Evolutionary conservation across 2,888 invertebrate species (phyloP), one percentile per base, ranked within the genome.

Genomic region (Subacronicta megacephala): DNA sequence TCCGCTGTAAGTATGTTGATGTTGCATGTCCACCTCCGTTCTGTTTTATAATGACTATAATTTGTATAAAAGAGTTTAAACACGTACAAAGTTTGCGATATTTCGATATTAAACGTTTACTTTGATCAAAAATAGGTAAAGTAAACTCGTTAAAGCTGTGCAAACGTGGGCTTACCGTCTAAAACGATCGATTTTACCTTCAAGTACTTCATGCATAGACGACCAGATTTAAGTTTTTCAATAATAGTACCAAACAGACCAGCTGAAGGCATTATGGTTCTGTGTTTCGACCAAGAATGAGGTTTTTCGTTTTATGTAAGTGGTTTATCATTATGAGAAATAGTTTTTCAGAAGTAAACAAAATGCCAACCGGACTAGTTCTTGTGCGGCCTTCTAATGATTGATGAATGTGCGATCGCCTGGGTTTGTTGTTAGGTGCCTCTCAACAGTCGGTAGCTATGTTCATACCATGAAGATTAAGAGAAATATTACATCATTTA

Each of bases 171-270:
- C 37, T 49, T 56, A 51, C 42, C 55, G 50, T 66, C 62, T 47
- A 72, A 68, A 74, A 58, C 77, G 69, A 85, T 86, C 83, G 82
- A 87, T 85, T 80, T 77, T 63, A 77, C 75, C 72, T 81, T 80
- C 78, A 81, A 71, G 69, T 37, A 40, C 26, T 36, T 33, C 37
- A 50, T 41, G 70, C 72, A 58, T 70, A 72, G 72, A 54, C 71
- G 80, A 77, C 79, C 81, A 84, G 81, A 83, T 84, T 74, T 77
- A 83, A 63, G 68, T 85, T 81, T 80, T 75, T 77, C 78, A 81
- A 85, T 85, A 81, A 82, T 69, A 77, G 77, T 81, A 80, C 69
- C 69, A 51, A n/a, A 33, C 9, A 31, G 31, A 41, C 26, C 31
- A 49, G n/a, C 41, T 46, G n/a, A 51, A 29, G 44, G 7, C 3